phyloP scores from a whole-genome alignment of 1,140 invertebrate species.

The Thaumetopoea pityocampa region DNA sequence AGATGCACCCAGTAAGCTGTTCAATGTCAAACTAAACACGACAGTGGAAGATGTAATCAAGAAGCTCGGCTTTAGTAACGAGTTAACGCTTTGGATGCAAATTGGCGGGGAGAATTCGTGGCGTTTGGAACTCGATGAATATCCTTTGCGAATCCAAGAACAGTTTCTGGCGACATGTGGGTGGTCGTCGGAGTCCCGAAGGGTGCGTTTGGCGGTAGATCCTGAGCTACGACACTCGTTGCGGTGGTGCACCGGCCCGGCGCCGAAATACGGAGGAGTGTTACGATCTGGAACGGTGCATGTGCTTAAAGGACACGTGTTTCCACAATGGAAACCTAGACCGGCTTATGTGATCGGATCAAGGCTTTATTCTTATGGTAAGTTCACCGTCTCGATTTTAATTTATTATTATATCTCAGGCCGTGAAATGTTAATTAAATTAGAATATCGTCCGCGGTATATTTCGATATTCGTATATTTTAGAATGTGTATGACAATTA shows the following conservation, averaged over 20 bases:
- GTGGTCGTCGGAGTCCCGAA: constrained; percentile 76
- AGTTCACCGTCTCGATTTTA: constrained; percentile 10
- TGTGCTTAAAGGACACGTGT: constrained; percentile 81
- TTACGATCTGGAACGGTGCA: constrained; percentile 77
- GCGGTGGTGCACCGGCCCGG: constrained; percentile 78
- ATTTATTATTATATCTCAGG: constrained; percentile 7
- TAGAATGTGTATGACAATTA: constrained; percentile 2
- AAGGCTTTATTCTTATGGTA: constrained; percentile 77
- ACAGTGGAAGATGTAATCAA: constrained; percentile 78
- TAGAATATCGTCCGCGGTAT: too few species aligned
- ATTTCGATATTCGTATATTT: neutral
- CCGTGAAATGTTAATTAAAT: too few species aligned
- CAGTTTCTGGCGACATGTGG: constrained; percentile 78
- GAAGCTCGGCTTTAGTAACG: constrained; percentile 76
- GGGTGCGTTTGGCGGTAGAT: constrained; percentile 79
- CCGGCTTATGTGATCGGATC: constrained; percentile 78
- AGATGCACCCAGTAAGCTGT: constrained; percentile 69
- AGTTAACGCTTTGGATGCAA: constrained; percentile 79
- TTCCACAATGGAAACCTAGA: constrained; percentile 81
- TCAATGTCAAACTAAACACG: constrained; percentile 78
- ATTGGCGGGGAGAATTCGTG: constrained; percentile 77
- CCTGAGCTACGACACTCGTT: constrained; percentile 79
- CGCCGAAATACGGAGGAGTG: constrained; percentile 64
- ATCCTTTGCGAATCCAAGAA: constrained; percentile 79
- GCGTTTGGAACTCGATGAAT: constrained; percentile 76